Percentiles rank a stretch among this genome's conserved stretches.
Conservation (phyloP, 1,140 invertebrate species). For the Teleogryllus occipitalis region DNA sequence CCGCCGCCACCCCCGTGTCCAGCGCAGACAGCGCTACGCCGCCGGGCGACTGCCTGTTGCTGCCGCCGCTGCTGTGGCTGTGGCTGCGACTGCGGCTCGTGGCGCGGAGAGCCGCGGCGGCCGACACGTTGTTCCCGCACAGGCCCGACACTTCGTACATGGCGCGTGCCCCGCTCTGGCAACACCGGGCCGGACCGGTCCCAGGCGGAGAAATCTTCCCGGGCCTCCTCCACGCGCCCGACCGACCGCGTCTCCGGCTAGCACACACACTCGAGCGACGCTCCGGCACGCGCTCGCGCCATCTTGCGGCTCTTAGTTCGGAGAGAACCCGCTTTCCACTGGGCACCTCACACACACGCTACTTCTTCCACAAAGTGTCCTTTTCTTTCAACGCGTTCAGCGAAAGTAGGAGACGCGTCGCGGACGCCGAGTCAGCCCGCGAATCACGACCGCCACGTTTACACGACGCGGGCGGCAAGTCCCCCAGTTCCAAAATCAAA, state of each 20-base stretch:
- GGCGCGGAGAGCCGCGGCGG: conserved; percentile 47
- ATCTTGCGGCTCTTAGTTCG: not conserved
- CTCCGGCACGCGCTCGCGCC: not conserved
- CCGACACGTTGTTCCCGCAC: conserved; percentile 50
- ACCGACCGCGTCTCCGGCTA: not conserved
- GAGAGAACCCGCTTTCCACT: not conserved
- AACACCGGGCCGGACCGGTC: not conserved
- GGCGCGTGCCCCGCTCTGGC: conserved; percentile 23
- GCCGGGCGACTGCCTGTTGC: conserved; percentile 57
- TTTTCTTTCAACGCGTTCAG: not conserved
- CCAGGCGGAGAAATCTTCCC: not conserved
- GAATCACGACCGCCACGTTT: too few relatives aligned
- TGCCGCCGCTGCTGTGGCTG: conserved; percentile 32
- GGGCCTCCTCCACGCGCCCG: too few relatives aligned
- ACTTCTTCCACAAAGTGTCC: too few relatives aligned
- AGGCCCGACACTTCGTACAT: conserved; percentile 56
- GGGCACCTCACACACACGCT: not conserved
- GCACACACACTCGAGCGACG: not conserved
- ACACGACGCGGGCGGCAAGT: too few relatives aligned
- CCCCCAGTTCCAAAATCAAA: too few relatives aligned
- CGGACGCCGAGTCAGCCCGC: too few relatives aligned
- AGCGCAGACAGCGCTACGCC: conserved; percentile 60
- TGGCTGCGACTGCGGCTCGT: conserved; percentile 33
- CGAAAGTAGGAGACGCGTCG: not conserved
- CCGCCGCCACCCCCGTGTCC: conserved; percentile 33